Conservation (phyloP, 2,797 vertebrate genomes). For the Ataeniobius toweri region DNA sequence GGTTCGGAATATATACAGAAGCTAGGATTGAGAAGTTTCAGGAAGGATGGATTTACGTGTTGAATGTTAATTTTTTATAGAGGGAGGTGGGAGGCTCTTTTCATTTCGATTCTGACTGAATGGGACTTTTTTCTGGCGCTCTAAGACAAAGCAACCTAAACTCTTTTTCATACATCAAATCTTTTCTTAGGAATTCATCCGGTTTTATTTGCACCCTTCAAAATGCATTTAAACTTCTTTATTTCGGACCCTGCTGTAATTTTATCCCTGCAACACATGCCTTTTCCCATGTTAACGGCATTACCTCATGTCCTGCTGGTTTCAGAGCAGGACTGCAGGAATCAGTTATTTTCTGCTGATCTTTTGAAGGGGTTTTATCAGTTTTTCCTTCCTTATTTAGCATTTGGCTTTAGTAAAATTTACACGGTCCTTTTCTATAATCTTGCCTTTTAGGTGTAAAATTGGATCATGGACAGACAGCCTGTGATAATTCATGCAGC, state of each 20-base stretch:
- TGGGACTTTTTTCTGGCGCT: too few species aligned
- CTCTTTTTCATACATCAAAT: too few species aligned
- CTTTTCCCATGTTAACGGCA: slow-evolving; percentile 45
- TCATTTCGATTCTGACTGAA: too few species aligned
- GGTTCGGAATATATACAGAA: too few species aligned
- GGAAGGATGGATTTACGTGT: too few species aligned
- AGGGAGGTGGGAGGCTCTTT: too few species aligned
- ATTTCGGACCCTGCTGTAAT: slow-evolving; percentile 7
- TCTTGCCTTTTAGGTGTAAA: not conserved
- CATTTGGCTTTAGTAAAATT: not conserved
- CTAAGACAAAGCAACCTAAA: too few species aligned
- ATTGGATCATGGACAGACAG: slow-evolving; percentile 1
- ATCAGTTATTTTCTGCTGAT: slow-evolving; percentile 41
- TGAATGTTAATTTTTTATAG: too few species aligned
- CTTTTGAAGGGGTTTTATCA: slow-evolving; percentile 10
- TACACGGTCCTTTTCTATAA: not conserved
- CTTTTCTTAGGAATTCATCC: too few species aligned
- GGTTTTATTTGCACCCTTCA: too few species aligned
- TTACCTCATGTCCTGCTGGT: slow-evolving; percentile 62
- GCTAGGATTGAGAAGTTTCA: too few species aligned
- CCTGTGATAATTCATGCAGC: slow-evolving; percentile 28
- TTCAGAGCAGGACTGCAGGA: slow-evolving; percentile 48
- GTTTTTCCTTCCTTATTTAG: not conserved
- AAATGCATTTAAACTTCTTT: too few species aligned
- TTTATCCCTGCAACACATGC: slow-evolving; percentile 30